phyloP scores from a whole-genome alignment of 2,797 vertebrate genomes.

The Anabas testudineus region DNA sequence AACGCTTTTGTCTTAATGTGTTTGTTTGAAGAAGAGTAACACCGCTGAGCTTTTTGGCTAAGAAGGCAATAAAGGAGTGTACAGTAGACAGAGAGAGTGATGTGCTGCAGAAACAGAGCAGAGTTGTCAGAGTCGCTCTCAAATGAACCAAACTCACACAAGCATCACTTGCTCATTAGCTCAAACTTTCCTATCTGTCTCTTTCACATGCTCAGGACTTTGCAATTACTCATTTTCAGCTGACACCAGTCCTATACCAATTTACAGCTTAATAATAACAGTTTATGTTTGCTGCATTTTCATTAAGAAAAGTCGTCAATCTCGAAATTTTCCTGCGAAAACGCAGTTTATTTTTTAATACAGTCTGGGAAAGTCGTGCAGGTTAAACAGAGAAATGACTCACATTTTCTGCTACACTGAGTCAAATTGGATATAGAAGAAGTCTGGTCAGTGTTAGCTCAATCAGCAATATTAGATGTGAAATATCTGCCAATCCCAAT shows the following conservation, averaged over 20 bases:
- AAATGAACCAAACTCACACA: not conserved
- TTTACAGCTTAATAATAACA: constrained; percentile 1
- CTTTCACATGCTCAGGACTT: not conserved
- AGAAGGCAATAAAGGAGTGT: constrained; percentile 1
- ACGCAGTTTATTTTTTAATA: constrained; percentile 1
- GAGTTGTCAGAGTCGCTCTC: not conserved
- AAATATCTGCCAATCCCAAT: constrained; percentile 44
- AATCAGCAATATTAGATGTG: constrained; percentile 49
- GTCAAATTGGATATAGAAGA: constrained; percentile 37
- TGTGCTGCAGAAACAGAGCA: not conserved
- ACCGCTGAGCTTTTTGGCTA: constrained; percentile 5
- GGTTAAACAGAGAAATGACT: constrained; percentile 28
- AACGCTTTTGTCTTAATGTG: constrained; percentile 33
- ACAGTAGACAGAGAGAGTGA: not conserved
- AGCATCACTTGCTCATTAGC: not conserved
- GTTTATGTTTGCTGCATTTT: constrained; percentile 15
- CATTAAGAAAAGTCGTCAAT: constrained; percentile 17
- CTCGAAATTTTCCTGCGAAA: not conserved
- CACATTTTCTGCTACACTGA: constrained; percentile 23
- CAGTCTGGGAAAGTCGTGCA: not conserved
- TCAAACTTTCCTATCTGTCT: not conserved
- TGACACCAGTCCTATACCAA: not conserved
- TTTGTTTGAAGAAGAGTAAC: constrained; percentile 42
- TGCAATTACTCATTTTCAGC: not conserved
- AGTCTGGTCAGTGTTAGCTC: constrained; percentile 28